Conservation (phyloP, 2,888 invertebrate genomes). For the Copidosoma aretas region DNA sequence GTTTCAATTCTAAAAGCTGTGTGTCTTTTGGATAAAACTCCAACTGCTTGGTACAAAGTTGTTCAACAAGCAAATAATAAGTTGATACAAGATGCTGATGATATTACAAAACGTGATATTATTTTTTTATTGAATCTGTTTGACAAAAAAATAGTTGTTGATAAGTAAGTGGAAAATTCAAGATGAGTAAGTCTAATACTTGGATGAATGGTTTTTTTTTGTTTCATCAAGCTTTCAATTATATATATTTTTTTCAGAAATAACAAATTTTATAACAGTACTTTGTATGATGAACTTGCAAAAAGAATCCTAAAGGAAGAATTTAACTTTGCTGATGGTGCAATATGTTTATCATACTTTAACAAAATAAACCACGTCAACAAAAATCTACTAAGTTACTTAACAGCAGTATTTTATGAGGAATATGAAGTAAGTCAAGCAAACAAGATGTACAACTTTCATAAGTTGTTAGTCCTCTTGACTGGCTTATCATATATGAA, state of each 20-base stretch:
- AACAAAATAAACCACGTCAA: neutral
- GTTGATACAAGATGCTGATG: neutral
- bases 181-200: neutral
- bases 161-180: neutral
- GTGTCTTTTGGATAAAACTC: no score
- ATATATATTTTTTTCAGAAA: slow-evolving; percentile 1
- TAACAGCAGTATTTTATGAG: neutral
- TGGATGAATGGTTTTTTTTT: no score
- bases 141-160: neutral
- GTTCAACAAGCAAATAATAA: no score
- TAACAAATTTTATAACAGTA: neutral
- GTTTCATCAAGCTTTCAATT: neutral
- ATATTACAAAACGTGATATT: neutral
- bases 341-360: neutral
- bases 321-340: neutral
- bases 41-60: no score
- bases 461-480: neutral
- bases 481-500: slow-evolving; percentile 4
- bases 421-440: neutral
- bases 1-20: no score
- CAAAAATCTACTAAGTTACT: slow-evolving; percentile 7
- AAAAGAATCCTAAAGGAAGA: neutral
- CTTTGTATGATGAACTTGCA: neutral
- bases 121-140: no score
- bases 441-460: no score